Base-by-base conservation (phyloP, 2,888 invertebrate species). In the Phyllotreta cruciferae region DNA sequence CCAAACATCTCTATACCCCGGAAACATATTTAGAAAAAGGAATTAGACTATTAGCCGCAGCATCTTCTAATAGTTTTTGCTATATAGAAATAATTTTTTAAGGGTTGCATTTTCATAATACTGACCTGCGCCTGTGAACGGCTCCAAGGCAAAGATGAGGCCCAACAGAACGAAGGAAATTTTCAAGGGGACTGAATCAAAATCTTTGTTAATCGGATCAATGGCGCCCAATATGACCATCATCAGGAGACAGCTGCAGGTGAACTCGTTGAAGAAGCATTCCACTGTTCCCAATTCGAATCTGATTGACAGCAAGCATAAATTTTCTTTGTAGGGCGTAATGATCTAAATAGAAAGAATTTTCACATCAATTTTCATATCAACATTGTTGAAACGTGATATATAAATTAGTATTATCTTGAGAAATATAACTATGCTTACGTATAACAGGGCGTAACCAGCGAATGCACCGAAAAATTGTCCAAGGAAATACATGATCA, bases 231-330 rank as follows among this genome's bases (percentile, higher is more conserved):
- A 55, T 10, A 70, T 60, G 2, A 52, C 38, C 14, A 66, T 34
- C 39, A 70, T 61, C 36, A 70, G 14, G 9, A 63, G 34, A 3
- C 53, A 3, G 7, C 62, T 57, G 0, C 55, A 38, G 0, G 38
- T 1, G 38, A 54, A 61, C 54, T 70, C 70, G 10, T 67, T 24
- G 5, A 63, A 55, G 45, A 70, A 70, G n/a, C 53, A 69, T 61
- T 70, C 61, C 2, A 11, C 3, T 0, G 42, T n/a, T n/a, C 34
- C 24, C 4, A 56, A 47, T 10, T 41, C 45, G 8, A 13, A 9
- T 13, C 61, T 56, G 37, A 67, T 4, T 5, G 8, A 13, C 11
- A 69, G 55, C 6, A 66, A 24, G 55, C 69, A 67, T 35, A 69
- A 11, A 7, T 42, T 24, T n/a, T 37, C 1, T 2, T 6, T n/a